These are phyloP conservation scores for Poliocrania exsul DNA, from an alignment of 2,797 vertebrate genomes.

Conservation along the genomic window DNA sequence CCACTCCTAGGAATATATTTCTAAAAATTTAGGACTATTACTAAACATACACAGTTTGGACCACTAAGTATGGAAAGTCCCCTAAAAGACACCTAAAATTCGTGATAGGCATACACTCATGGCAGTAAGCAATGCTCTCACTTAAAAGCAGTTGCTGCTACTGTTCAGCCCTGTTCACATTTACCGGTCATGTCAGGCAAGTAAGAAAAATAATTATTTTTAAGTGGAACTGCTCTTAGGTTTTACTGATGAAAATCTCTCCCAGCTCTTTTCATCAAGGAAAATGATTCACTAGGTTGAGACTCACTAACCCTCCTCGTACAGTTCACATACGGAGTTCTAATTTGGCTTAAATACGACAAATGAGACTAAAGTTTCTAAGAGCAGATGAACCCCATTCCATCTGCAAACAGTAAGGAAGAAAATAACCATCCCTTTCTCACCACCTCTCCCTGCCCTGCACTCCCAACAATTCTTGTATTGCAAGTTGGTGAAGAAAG, in stretches of 20 bases:
- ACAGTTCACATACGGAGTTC: neutral
- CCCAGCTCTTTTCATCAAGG: neutral
- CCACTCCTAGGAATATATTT: neutral
- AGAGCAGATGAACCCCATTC: neutral
- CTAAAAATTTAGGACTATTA: neutral
- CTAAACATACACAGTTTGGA: neutral
- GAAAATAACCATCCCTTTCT: neutral
- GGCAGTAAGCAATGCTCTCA: neutral
- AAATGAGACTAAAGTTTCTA: neutral
- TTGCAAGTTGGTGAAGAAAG: neutral
- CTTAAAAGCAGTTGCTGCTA: neutral
- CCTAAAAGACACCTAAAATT: neutral
- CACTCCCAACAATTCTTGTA: neutral
- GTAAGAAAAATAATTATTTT: neutral
- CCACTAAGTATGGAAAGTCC: neutral
- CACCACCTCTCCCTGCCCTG: neutral
- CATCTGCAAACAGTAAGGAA: neutral
- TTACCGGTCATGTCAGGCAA: neutral
- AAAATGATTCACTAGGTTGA: neutral
- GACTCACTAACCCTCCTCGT: neutral
- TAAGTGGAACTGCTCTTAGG: neutral
- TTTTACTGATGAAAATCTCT: neutral
- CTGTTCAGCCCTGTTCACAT: neutral
- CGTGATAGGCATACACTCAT: neutral
- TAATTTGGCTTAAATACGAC: neutral